A percentile compares a stretch with the other conserved stretches of the same genome.
Conservation (phyloP, 2,113 vertebrate genomes). For the Oenanthe oenanthe region DNA sequence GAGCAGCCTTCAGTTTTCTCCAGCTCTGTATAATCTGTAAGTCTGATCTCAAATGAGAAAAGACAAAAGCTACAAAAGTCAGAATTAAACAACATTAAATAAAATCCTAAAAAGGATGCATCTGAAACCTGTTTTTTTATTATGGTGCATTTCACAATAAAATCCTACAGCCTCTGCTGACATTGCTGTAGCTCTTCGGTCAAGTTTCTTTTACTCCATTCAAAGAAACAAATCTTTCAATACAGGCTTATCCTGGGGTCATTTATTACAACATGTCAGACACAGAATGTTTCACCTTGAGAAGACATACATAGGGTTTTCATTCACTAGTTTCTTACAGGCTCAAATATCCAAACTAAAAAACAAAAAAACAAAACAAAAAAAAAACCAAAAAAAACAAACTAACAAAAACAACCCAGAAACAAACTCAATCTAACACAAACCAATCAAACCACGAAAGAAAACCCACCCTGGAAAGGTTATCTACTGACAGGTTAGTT, state of each 20-base stretch:
- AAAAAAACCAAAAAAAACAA: too few species aligned
- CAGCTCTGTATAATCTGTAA: background rate
- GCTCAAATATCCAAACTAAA: background rate
- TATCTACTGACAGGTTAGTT: background rate
- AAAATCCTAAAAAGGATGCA: background rate
- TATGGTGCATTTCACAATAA: background rate
- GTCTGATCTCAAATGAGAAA: background rate
- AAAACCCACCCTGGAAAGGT: background rate
- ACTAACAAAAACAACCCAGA: too few species aligned
- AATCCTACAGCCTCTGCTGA: background rate
- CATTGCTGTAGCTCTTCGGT: background rate
- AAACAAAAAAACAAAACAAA: background rate
- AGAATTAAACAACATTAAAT: background rate
- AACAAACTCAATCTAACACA: background rate
- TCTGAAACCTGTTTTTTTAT: background rate
- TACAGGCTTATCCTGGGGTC: background rate
- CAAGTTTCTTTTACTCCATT: background rate
- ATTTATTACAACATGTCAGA: background rate
- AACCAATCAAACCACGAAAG: background rate
- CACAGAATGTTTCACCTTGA: background rate
- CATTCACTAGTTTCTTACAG: background rate
- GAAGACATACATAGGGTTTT: background rate
- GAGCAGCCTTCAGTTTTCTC: background rate
- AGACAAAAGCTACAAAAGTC: background rate
- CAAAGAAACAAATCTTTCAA: background rate